Conservation (phyloP, 1,140 invertebrate genomes). For the Contarinia nasturtii region DNA sequence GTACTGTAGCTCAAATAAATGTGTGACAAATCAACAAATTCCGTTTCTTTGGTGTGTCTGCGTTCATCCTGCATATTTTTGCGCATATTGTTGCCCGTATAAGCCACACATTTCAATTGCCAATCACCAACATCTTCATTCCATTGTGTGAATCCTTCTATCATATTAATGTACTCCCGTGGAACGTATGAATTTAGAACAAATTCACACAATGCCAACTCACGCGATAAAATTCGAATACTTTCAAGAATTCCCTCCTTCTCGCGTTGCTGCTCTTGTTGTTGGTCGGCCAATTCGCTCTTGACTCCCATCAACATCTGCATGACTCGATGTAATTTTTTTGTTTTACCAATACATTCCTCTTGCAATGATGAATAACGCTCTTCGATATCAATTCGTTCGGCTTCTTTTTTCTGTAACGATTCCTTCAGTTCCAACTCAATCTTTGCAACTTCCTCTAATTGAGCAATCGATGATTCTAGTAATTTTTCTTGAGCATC, state of each 20-base stretch:
- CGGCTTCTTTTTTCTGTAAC: conserved; percentile 75
- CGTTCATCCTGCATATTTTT: conserved; percentile 30
- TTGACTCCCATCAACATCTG: conserved; percentile 63
- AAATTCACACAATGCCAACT: conserved; percentile 78
- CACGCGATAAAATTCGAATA: conserved; percentile 68
- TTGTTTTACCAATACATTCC: conserved; percentile 76
- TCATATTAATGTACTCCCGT: conserved; percentile 76
- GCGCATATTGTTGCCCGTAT: conserved; percentile 97
- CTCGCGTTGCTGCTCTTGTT: conserved; percentile 87
- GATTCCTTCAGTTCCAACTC: conserved; percentile 68
- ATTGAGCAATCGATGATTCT: conserved; percentile 69
- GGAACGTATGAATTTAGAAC: conserved; percentile 82
- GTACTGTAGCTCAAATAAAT: conserved; percentile 23
- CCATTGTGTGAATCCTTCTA: conserved; percentile 86
- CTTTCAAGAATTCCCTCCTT: conserved; percentile 91
- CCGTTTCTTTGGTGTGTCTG: conserved; percentile 14
- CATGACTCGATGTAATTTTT: conserved; percentile 81
- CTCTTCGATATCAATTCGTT: conserved; percentile 89
- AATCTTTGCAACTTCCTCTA: conserved; percentile 63
- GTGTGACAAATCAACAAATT: conserved; percentile 21
- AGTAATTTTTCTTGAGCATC: conserved; percentile 82
- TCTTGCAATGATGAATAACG: conserved; percentile 88
- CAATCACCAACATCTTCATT: conserved; percentile 98
- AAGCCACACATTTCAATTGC: conserved; percentile 94
- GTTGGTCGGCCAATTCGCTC: conserved; percentile 71